A percentile compares a stretch with the other conserved stretches of the same genome.
Conservation (phyloP, 2,113 vertebrate genomes). For the Stercorarius parasiticus region DNA sequence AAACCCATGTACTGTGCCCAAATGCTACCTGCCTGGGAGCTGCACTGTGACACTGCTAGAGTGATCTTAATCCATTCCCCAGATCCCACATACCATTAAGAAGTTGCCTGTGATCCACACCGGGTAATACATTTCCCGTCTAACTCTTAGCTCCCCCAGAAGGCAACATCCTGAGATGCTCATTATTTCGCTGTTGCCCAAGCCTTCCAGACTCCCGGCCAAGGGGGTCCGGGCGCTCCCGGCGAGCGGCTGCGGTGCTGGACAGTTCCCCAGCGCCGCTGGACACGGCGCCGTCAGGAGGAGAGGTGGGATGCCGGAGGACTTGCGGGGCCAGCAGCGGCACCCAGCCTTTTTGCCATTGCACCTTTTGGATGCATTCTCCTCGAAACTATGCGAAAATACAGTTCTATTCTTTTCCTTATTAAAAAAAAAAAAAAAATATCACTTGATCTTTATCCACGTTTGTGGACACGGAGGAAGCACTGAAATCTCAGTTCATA, state of each 20-base stretch:
- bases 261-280: not conserved
- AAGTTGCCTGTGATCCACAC: not conserved
- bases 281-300: fast-evolving
- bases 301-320: not conserved
- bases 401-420: not conserved
- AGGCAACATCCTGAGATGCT: not conserved
- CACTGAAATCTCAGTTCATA: not conserved
- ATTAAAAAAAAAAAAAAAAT: too few species aligned
- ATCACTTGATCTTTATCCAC: not conserved
- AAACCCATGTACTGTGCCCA: not conserved
- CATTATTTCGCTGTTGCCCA: not conserved
- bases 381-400: not conserved
- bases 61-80: not conserved
- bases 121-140: not conserved
- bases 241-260: not conserved
- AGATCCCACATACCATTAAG: not conserved
- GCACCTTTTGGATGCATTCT: not conserved
- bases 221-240: fast-evolving
- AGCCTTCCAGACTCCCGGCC: not conserved
- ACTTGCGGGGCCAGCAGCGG: fast-evolving
- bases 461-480: not conserved
- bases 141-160: not conserved
- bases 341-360: not conserved
- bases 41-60: not conserved
- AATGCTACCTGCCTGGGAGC: not conserved